Evolutionary conservation across 2,113 vertebrate species (phyloP).

Genomic region (Castor canadensis): DNA sequence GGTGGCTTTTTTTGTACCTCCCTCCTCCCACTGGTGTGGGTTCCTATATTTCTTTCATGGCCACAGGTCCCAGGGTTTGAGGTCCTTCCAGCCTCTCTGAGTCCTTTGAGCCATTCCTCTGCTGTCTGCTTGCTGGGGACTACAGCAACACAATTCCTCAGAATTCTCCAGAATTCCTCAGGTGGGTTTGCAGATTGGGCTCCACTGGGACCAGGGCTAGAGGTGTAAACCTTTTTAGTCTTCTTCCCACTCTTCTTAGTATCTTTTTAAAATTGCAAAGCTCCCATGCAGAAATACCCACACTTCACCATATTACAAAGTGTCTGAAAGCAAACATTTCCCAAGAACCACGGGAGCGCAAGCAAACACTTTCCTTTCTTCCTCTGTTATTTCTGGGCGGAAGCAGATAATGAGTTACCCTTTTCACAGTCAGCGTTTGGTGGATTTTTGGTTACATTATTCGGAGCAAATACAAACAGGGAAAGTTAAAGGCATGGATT

Average conservation of each 20-base stretch:
- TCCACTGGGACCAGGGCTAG: neutral
- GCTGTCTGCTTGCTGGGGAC: neutral
- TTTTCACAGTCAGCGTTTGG: slow-evolving; percentile 70
- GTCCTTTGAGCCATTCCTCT: neutral
- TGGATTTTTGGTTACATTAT: slow-evolving; percentile 73
- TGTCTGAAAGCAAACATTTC: slow-evolving; percentile 76
- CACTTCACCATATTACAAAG: slow-evolving; percentile 67
- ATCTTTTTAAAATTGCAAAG: slow-evolving; percentile 60
- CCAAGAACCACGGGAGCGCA: slow-evolving; percentile 60
- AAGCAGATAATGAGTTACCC: slow-evolving; percentile 76
- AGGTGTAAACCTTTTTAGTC: neutral
- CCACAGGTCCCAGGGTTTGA: neutral
- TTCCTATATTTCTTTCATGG: neutral
- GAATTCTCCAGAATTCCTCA: neutral
- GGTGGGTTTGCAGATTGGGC: neutral
- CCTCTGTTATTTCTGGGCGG: slow-evolving; percentile 57
- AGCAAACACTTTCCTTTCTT: slow-evolving; percentile 71
- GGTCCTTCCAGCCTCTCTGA: neutral
- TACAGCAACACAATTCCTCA: no score
- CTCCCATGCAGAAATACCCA: slow-evolving; percentile 57
- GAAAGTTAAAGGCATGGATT: slow-evolving; percentile 74
- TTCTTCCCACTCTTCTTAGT: slow-evolving; percentile 37
- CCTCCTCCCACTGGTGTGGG: rapidly evolving
- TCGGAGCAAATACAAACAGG: slow-evolving; percentile 78
- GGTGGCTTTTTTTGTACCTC: neutral